Evolutionary conservation across 2,113 vertebrate genomes (phyloP).

Genomic region (Brachypodius melanocephalos): DNA sequence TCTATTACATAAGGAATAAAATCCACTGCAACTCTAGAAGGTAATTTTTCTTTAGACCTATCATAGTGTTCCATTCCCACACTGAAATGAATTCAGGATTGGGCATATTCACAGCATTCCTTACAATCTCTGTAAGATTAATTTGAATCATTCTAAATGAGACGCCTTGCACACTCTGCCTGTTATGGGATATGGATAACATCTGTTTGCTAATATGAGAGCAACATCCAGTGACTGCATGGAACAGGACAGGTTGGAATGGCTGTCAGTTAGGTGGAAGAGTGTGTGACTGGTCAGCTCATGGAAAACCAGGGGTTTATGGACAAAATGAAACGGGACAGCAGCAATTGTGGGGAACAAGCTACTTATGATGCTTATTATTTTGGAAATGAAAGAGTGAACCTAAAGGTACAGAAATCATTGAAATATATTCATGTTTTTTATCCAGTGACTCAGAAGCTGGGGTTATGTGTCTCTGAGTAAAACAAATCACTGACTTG

Average conservation of each 20-base stretch:
- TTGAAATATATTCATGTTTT: background rate
- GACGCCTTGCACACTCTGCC: background rate
- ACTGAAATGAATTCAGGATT: slow-evolving; percentile 6
- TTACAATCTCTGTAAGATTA: background rate
- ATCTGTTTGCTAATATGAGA: slow-evolving; percentile 11
- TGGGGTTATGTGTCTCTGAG: background rate
- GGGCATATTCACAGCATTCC: background rate
- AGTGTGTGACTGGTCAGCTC: background rate
- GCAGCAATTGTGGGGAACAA: background rate
- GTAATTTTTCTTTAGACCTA: background rate
- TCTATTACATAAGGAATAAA: slow-evolving; percentile 45
- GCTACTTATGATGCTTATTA: background rate
- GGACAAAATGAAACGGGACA: background rate
- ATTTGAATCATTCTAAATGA: background rate
- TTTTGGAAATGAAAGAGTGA: background rate
- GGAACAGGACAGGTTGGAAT: background rate
- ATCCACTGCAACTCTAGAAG: background rate
- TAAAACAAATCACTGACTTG: background rate
- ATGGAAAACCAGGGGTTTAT: background rate
- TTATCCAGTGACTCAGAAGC: background rate
- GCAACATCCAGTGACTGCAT: background rate
- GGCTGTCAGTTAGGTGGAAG: background rate
- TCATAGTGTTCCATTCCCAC: background rate
- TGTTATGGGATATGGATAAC: background rate
- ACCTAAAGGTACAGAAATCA: background rate